phyloP scores from a whole-genome alignment of 1,140 invertebrate species.

The Samia ricini region DNA sequence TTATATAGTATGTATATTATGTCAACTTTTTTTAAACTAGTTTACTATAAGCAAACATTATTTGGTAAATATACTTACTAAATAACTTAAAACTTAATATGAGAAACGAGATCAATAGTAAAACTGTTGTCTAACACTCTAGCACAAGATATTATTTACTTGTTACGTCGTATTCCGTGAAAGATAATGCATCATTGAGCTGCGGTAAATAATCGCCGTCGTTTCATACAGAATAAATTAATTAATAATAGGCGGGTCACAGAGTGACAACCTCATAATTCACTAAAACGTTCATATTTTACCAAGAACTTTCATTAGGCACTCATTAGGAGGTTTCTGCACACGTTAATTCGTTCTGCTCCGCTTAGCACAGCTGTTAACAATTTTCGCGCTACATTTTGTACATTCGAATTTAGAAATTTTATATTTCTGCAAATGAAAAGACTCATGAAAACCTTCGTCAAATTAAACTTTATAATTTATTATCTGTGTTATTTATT shows the following conservation, averaged over 20 bases:
- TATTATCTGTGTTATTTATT: too few relatives aligned
- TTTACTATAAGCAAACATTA: background rate
- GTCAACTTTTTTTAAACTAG: background rate
- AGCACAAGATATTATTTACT: conserved; percentile 17
- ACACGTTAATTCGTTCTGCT: conserved; percentile 8
- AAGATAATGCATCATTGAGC: conserved; percentile 13
- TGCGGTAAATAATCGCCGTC: conserved; percentile 15
- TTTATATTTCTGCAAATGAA: too few relatives aligned
- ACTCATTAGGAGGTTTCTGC: conserved; percentile 20
- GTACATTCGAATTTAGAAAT: background rate
- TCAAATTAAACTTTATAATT: too few relatives aligned
- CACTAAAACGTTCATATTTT: conserved; percentile 39
- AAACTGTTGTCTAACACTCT: conserved; percentile 21
- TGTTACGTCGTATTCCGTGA: conserved; percentile 23
- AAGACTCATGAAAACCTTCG: too few relatives aligned
- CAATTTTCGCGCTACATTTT: background rate
- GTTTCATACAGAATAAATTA: conserved; percentile 31
- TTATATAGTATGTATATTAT: background rate
- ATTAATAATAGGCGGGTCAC: conserved; percentile 31
- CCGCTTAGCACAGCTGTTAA: background rate
- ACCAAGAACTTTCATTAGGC: conserved; percentile 42
- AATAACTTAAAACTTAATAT: background rate
- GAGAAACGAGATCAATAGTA: conserved; percentile 13
- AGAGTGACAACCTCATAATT: conserved; percentile 39
- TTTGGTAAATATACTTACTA: background rate